A percentile compares a stretch with the other conserved stretches of the same genome.
Conservation (phyloP, 2,113 vertebrate genomes). For the Pteronura brasiliensis region DNA sequence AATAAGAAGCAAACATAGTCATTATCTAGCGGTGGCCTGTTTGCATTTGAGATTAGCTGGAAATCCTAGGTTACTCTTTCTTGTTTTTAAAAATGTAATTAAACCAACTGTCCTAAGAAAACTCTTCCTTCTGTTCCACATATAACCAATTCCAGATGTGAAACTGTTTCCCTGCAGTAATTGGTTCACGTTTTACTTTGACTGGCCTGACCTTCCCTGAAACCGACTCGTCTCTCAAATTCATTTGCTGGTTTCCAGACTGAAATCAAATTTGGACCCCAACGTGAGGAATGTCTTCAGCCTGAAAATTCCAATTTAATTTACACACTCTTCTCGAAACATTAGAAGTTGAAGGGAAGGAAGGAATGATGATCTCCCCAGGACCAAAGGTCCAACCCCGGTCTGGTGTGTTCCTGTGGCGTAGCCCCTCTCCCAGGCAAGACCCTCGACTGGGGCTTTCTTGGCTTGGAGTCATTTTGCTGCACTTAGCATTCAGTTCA, state of each 20-base stretch:
- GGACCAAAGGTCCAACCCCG: background rate
- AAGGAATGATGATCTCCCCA: conserved; percentile 53
- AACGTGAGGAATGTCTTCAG: conserved; percentile 32
- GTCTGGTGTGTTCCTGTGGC: conserved; percentile 63
- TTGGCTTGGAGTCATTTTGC: conserved; percentile 78
- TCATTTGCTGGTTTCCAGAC: conserved; percentile 54
- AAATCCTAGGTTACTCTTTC: conserved; percentile 24
- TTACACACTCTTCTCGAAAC: conserved; percentile 39
- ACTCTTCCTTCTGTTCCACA: conserved; percentile 55
- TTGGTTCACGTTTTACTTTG: conserved; percentile 52
- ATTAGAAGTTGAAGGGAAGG: conserved; percentile 39
- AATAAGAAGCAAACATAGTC: background rate
- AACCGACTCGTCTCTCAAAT: conserved; percentile 37
- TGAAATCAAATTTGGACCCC: conserved; percentile 53
- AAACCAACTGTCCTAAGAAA: conserved; percentile 60
- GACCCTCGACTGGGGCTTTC: conserved; percentile 68
- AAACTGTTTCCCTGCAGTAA: conserved; percentile 34
- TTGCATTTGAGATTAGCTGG: conserved; percentile 35
- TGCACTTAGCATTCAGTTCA: conserved; percentile 83
- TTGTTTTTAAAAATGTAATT: conserved; percentile 52
- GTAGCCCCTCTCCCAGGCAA: conserved; percentile 73
- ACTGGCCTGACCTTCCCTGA: conserved; percentile 51
- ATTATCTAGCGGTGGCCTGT: background rate
- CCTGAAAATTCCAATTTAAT: conserved; percentile 53
- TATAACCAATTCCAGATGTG: conserved; percentile 69